These are phyloP conservation scores for Drosophila pseudoobscura DNA, from an alignment of 1,140 invertebrate species.

Conservation along the genomic window DNA sequence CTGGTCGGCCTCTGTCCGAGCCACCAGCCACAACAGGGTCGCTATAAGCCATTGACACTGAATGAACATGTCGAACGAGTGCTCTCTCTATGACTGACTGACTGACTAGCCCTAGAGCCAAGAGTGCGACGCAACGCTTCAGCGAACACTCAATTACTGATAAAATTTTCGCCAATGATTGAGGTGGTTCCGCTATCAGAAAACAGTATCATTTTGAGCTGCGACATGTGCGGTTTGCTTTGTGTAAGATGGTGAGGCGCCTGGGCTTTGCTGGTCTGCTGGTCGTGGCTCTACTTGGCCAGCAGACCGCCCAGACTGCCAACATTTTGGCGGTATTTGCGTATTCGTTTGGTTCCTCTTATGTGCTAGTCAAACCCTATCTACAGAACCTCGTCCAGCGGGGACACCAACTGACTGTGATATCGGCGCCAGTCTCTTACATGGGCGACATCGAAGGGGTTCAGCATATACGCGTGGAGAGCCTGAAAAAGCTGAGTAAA, in stretches of 20 bases:
- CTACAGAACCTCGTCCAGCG: slow-evolving; percentile 25
- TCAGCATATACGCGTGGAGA: slow-evolving; percentile 47
- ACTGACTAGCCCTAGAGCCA: slow-evolving; percentile 1
- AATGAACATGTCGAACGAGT: slow-evolving; percentile 14
- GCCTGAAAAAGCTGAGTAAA: slow-evolving; percentile 25
- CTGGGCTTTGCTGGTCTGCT: slow-evolving; percentile 29
- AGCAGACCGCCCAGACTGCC: slow-evolving; percentile 22
- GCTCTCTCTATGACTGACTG: background rate
- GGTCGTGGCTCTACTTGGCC: slow-evolving; percentile 1
- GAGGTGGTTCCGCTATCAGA: background rate
- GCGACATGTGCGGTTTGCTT: slow-evolving; percentile 48
- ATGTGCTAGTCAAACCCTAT: slow-evolving; percentile 40
- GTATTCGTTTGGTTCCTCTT: slow-evolving; percentile 35
- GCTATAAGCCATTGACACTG: slow-evolving; percentile 2
- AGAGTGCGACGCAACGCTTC: no score
- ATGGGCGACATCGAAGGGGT: slow-evolving; percentile 50
- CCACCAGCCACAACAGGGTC: background rate
- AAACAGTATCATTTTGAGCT: slow-evolving; percentile 22
- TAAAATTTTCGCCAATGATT: slow-evolving; percentile 22
- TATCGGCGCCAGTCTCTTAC: slow-evolving; percentile 14
- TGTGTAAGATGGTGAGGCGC: slow-evolving; percentile 9
- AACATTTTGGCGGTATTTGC: slow-evolving; percentile 65
- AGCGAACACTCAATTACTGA: slow-evolving; percentile 7
- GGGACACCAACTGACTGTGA: slow-evolving; percentile 57
- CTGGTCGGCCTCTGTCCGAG: background rate